Evolutionary conservation across 2,113 vertebrate species (phyloP).

Genomic region (Perca fluviatilis): DNA sequence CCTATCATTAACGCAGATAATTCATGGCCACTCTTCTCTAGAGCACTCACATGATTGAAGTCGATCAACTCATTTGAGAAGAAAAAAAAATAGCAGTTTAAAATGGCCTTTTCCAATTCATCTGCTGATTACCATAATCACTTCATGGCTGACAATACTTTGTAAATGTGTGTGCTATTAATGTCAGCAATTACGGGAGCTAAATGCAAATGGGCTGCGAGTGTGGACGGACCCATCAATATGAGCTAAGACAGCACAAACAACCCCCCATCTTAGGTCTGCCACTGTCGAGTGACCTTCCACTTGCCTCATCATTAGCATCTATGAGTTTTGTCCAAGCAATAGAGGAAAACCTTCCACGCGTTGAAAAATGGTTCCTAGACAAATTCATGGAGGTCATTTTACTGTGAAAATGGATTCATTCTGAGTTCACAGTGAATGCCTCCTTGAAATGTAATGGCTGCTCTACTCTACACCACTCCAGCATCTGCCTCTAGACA

Average conservation of each 20-base stretch:
- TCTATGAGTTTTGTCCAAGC: slow-evolving; percentile 28
- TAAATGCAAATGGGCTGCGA: slow-evolving; percentile 75
- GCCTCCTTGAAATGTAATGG: slow-evolving; percentile 58
- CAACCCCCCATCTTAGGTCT: slow-evolving; percentile 28
- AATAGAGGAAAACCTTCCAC: slow-evolving; percentile 48
- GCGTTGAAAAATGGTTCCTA: slow-evolving; percentile 28
- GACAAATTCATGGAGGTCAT: slow-evolving; percentile 56
- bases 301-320: slow-evolving; percentile 26
- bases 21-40: slow-evolving; percentile 48
- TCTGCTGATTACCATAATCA: slow-evolving; percentile 81
- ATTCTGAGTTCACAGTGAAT: slow-evolving; percentile 56
- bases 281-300: slow-evolving; percentile 22
- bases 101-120: slow-evolving; percentile 72
- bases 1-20: slow-evolving; percentile 69
- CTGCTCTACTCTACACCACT: slow-evolving; percentile 41
- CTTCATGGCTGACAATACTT: slow-evolving; percentile 78
- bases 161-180: slow-evolving; percentile 77
- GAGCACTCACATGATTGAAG: slow-evolving; percentile 66
- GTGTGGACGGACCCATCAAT: slow-evolving; percentile 54
- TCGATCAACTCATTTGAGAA: slow-evolving; percentile 64
- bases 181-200: slow-evolving; percentile 79
- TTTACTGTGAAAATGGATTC: slow-evolving; percentile 60
- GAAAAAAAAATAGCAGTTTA: slow-evolving; percentile 43
- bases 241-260: slow-evolving; percentile 49
- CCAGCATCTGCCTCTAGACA: slow-evolving; percentile 48